Base-by-base conservation (phyloP, 2,113 vertebrate species). In the Butorides virescens region DNA sequence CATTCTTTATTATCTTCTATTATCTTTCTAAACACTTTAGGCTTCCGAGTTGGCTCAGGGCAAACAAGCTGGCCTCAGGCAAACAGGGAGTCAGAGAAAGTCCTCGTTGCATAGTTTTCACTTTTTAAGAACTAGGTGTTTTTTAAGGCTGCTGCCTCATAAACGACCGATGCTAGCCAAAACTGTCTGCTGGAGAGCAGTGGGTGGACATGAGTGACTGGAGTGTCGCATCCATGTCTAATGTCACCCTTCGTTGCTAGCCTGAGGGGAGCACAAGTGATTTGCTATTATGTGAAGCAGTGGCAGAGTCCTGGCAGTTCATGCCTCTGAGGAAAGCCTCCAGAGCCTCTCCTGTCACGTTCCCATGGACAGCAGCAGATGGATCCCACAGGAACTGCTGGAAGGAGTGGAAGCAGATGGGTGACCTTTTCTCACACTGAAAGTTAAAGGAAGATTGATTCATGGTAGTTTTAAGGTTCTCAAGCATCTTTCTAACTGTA, bases 221-320 rank as follows among this genome's bases (percentile, higher is more conserved):
- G 15, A 77, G 30, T 27, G 36, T 61, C 42, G 39, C 63, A 46
- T 37, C 34, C 10, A 1, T 36, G 17, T 22, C 25, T 77, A 55
- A 55, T 11, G 21, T 58, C 59, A 76, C 53, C 39, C 34, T 46
- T 3, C 39, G 30, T 1, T 85, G 44, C 39, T 63, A 42, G 36
- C 32, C 21, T 2, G 2, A 70, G 36, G 56, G 29, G 1, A 67
- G 10, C 21, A 36, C 10, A n/a, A 63, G n/a, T 2, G 1, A 15
- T 75, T 78, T 56, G 20, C 56, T 79, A 5, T 59, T 34, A 47
- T 0, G 2, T 2, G 4, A 53, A 75, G 39, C 52, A 55, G n/a
- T 44, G 34, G 12, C 62, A 61, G 26, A 77, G 62, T 21, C 27
- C 36, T 79, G 21, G 27, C 21, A 65, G 7, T 52, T 88, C 49